Conservation (phyloP, 2,113 vertebrate species). For the Misgurnus mizolepis region DNA sequence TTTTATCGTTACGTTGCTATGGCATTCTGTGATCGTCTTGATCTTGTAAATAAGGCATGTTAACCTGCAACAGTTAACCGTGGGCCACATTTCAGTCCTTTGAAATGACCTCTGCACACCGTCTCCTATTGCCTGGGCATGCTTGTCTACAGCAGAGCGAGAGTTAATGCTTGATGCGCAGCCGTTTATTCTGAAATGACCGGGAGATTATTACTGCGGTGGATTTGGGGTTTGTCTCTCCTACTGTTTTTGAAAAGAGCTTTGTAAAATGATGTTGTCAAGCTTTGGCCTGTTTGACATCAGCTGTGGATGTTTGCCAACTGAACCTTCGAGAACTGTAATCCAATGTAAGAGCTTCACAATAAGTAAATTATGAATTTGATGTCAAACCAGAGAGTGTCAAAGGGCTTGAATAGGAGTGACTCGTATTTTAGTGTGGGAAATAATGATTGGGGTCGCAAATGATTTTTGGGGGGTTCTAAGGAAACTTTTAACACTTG, state of each 20-base stretch:
- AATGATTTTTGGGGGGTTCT: neutral
- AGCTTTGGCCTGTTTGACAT: conserved; percentile 18
- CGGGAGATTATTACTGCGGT: neutral
- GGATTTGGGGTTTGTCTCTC: neutral
- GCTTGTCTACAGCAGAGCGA: conserved; percentile 43
- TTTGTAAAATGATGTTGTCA: conserved; percentile 31
- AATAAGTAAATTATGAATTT: conserved; percentile 48
- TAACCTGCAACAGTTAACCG: conserved; percentile 61
- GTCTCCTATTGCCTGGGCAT: conserved; percentile 43
- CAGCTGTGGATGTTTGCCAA: conserved; percentile 3
- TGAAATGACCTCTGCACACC: conserved; percentile 52
- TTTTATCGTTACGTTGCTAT: conserved; percentile 49
- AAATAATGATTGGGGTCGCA: conserved; percentile 8
- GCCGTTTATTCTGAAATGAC: conserved; percentile 9
- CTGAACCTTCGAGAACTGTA: conserved; percentile 36
- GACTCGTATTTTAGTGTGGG: conserved; percentile 1
- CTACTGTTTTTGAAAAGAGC: conserved; percentile 31
- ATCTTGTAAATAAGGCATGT: conserved; percentile 75
- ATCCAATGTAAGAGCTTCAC: conserved; percentile 37
- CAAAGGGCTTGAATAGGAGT: conserved; percentile 14
- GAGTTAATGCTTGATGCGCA: conserved; percentile 8
- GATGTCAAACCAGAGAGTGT: neutral
- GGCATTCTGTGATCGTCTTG: conserved; percentile 52
- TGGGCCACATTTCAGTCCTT: conserved; percentile 51
- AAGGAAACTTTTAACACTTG: conserved; percentile 12